A percentile compares a stretch with the other conserved stretches of the same genome.
These are phyloP conservation scores for Ormyrus pomaceus DNA, from an alignment of 2,888 invertebrate species.

Conservation along the genomic window DNA sequence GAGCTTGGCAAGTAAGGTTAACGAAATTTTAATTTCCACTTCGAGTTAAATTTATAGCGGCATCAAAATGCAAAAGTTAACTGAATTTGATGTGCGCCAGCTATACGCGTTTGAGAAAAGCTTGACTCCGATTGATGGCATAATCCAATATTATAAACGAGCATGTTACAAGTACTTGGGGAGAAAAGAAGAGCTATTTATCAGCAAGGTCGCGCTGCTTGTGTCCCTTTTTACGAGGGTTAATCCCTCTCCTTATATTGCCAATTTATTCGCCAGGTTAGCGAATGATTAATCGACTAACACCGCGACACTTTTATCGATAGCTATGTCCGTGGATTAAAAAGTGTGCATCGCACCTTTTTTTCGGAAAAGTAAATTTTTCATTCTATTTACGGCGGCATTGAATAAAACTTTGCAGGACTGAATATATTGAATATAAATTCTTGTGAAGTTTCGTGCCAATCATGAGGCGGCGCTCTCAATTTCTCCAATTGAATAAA, in stretches of 20 bases:
- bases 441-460: too few relatives aligned
- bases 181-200: slow-evolving; percentile 64
- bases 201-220: slow-evolving; percentile 54
- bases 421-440: too few relatives aligned
- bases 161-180: slow-evolving; percentile 45
- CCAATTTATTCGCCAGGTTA: slow-evolving; percentile 63
- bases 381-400: neutral
- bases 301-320: slow-evolving; percentile 11
- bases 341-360: neutral
- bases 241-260: slow-evolving; percentile 66
- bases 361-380: neutral
- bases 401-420: neutral
- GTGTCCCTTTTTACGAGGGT: slow-evolving; percentile 57
- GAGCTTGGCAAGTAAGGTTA: too few relatives aligned
- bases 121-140: slow-evolving; percentile 67
- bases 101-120: slow-evolving; percentile 6
- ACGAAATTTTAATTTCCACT: too few relatives aligned
- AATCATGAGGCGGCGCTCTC: too few relatives aligned
- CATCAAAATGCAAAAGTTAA: too few relatives aligned
- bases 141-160: slow-evolving; percentile 69
- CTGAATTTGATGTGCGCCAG: too few relatives aligned
- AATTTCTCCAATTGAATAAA: too few relatives aligned
- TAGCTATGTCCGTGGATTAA: slow-evolving; percentile 23
- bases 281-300: slow-evolving; percentile 37
- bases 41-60: too few relatives aligned